Conservation (phyloP, 2,797 vertebrate genomes). For the Enteromius treurensis region DNA sequence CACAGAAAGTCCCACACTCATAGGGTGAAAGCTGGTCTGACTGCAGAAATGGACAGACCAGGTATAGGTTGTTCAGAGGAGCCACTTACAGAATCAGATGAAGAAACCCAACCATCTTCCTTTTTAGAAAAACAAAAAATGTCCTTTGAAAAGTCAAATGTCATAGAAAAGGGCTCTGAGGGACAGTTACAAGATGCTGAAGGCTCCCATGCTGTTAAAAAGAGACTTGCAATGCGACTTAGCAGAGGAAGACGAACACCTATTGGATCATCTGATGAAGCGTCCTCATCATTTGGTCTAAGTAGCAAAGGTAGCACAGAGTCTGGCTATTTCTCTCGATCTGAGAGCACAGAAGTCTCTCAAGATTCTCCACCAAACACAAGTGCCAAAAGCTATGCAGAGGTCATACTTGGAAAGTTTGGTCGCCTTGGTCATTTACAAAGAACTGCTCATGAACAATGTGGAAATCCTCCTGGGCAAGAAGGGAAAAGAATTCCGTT, state of each 20-base stretch:
- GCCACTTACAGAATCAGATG: slow-evolving; percentile 91
- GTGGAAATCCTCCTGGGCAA: slow-evolving; percentile 74
- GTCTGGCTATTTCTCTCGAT: slow-evolving; percentile 96
- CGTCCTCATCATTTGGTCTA: slow-evolving; percentile 81
- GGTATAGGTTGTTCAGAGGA: slow-evolving; percentile 82
- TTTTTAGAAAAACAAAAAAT: slow-evolving; percentile 68
- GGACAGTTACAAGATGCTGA: slow-evolving; percentile 77
- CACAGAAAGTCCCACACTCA: slow-evolving; percentile 97
- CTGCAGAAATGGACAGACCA: slow-evolving; percentile 71
- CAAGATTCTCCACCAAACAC: slow-evolving; percentile 90
- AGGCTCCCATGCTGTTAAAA: slow-evolving; percentile 92
- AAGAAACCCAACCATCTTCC: slow-evolving; percentile 82
- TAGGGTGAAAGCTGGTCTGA: slow-evolving; percentile 91
- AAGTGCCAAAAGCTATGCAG: slow-evolving; percentile 92
- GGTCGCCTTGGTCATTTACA: slow-evolving; percentile 91
- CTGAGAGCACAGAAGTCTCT: slow-evolving; percentile 91
- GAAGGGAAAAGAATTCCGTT: slow-evolving; percentile 88
- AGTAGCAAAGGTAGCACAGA: slow-evolving; percentile 96
- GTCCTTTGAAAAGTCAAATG: slow-evolving; percentile 60
- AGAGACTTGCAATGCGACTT: slow-evolving; percentile 90
- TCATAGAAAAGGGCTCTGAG: slow-evolving; percentile 62
- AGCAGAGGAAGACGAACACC: slow-evolving; percentile 87
- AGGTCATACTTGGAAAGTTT: slow-evolving; percentile 96
- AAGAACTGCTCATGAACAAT: slow-evolving; percentile 82
- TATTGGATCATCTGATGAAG: slow-evolving; percentile 81